Percentiles rank a stretch among this genome's conserved stretches.
phyloP scores from a whole-genome alignment of 2,888 invertebrate species.

The Metallyticus violacea region DNA sequence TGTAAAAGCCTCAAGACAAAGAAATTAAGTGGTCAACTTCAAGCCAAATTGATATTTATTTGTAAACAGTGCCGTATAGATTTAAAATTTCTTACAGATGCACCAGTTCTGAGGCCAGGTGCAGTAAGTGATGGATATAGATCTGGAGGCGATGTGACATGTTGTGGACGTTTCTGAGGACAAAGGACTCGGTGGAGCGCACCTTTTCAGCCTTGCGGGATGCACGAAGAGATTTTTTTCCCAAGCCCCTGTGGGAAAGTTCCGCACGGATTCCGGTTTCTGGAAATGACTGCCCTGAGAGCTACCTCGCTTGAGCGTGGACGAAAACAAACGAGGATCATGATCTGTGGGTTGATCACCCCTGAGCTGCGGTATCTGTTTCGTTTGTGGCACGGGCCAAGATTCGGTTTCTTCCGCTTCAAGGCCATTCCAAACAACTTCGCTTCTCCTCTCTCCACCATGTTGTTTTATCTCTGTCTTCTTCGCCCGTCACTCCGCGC shows the following conservation, averaged over 20 bases:
- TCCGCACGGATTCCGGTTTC: not conserved
- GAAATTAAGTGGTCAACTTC: too few relatives aligned
- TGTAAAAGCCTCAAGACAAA: too few relatives aligned
- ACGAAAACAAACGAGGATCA: not conserved
- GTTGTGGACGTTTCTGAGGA: too few relatives aligned
- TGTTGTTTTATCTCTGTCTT: too few relatives aligned
- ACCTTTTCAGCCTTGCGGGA: not conserved
- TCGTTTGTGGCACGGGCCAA: slow-evolving; percentile 13
- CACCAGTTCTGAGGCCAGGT: too few relatives aligned
- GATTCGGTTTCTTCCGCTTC: not conserved
- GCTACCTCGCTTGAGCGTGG: not conserved
- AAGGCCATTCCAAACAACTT: not conserved
- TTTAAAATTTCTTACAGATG: not conserved
- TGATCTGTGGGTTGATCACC: too few relatives aligned
- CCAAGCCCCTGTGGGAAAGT: not conserved
- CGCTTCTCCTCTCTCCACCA: too few relatives aligned
- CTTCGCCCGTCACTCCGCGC: not conserved
- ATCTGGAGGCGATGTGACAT: too few relatives aligned
- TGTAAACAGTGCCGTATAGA: not conserved
- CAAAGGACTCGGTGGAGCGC: not conserved
- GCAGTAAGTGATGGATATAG: too few relatives aligned
- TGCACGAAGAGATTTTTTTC: not conserved
- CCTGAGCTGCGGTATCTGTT: not conserved
- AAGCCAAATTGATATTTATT: too few relatives aligned
- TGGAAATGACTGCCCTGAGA: not conserved